Evolutionary conservation across 2,113 vertebrate genomes (phyloP), one percentile per base, ranked within the genome.

Genomic region (Lampris megalopsis): DNA sequence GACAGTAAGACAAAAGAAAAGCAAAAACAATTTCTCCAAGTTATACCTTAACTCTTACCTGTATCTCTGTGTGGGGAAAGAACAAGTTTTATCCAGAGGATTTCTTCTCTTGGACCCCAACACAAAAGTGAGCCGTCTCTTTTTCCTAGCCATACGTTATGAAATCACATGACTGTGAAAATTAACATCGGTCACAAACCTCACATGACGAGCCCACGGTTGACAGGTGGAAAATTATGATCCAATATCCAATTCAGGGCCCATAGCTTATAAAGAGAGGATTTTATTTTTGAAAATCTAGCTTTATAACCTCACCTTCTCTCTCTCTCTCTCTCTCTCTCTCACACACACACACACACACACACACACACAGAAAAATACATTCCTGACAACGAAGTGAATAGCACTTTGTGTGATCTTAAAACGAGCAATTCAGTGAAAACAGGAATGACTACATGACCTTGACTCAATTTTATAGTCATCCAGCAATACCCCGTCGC

Each of bases 161-260:
- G 11, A 8, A 47, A 78, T 85, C 87, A 90, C 83, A 80, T 87
- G 88, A 64, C 10, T 5, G 38, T 42, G 10, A n/a, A 48, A 74
- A 66, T 38, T 79, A 54, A 62, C 1, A 2, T 77, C 52, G 43
- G 1, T 9, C 24, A 8, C 5, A 9, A 9, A 48, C 11, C 42
- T 84, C 89, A 83, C 74, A 78, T 87, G 75, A 91, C 61, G 13
- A 1, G 59, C 48, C 62, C 71, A 69, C 38, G 71, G 84, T 77
- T 71, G 52, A 61, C 56, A 65, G 47, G 11, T 65, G 42, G 52
- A 68, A 79, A 74, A 11, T 10, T 10, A 73, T n/a, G 36, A 59
- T 5, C 11, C 11, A 40, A 59, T 37, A 9, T 38, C 1, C 24
- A n/a, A 4, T 11, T n/a, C 0, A 41, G 1, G 43, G 67, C 48